Base-by-base conservation (phyloP, 2,888 invertebrate genomes). In the Miltochrista miniata region DNA sequence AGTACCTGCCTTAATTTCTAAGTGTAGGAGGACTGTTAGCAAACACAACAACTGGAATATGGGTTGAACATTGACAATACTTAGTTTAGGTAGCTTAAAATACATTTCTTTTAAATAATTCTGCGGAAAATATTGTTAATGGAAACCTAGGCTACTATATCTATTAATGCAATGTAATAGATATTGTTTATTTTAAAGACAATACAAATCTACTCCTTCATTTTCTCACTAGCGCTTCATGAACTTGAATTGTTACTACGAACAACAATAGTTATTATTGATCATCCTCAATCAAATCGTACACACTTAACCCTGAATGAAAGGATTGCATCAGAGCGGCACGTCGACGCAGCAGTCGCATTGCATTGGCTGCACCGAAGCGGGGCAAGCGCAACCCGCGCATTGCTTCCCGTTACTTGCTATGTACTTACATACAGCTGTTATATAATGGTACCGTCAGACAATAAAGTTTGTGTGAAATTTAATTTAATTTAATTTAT, bases 361-460 rank as follows among this genome's bases (percentile, higher is more conserved):
- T 57, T 47, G 59, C 57, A 56, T 59, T 51, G 54, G 61, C 51
- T 64, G 49, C 61, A 63, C 56, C 33, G 41, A 15, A 36, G 58
- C 72, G 61, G 59, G 70, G 73, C 72, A 74, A 68, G 71, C 77
- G 75, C 79, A 76, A 60, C 74, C 78, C 78, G 72, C 77, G 75
- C 79, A 76, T 60, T 73, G 77, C 77, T 82, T 86, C 87, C 90
- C 89, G 90, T 88, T 87, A 89, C 78, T 71, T 69, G 45, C 66
- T 74, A 85, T 85, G 73, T 86, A 67, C 61, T 50, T 68, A 61
- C 39, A 68, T 63, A 61, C 48, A 56, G 40, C 38, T 39, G 52
- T 45, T 53, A 64, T 68, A 46, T 68, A 64, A 40, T 46, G 41
- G 64, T 63, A 71, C 57, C 12, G 63, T 47, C 42, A 10, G 38